Base-by-base conservation (phyloP, 2,113 vertebrate species). In the Oncorhynchus kisutch region DNA sequence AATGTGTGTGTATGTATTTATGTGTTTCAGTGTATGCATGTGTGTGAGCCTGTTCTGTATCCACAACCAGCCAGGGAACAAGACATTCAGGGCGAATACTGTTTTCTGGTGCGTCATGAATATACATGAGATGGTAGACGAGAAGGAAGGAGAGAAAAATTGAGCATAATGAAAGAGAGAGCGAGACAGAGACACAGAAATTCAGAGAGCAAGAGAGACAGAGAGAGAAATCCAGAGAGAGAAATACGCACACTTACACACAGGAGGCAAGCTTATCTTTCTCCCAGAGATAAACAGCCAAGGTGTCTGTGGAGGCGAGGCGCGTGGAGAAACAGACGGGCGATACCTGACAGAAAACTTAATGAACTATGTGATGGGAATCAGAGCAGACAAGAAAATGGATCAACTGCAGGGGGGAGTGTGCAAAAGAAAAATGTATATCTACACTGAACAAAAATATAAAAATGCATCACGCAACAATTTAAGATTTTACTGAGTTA, bases 191-290 rank as follows among this genome's bases (percentile, higher is more conserved):
- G 73, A 34, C n/a, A 27, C 34, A 67, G 48, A 75, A 13, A 51
- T 16, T 57, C 34, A 69, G 66, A 74, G 64, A 67, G 31, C 8
- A 69, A 70, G 24, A 20, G 22, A 67, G 48, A 74, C 8, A 69
- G 73, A 51, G 24, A 27, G 60, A 67, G 25, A 67, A 13, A 51
- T 14, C 24, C 34, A 69, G 65, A 74, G 64, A 67, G 31, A 70
- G 51, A 76, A 12, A 34, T 1, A 5, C 12, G 18, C 12, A 54
- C 12, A 54, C 3, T 4, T 11, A 54, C 13, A 57, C 14, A 20
- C 14, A 57, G 54, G 54, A 57, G 59, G n/a, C 1, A 60, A n/a
- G 18, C 59, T 62, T 57, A 57, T 57, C 54, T 20, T 20, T 57
- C 20, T 57, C 54, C 13, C 54, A 6, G 20, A 20, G 59, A 24